Conservation (phyloP, 2,888 invertebrate genomes). For the Tenthredo distinguenda region DNA sequence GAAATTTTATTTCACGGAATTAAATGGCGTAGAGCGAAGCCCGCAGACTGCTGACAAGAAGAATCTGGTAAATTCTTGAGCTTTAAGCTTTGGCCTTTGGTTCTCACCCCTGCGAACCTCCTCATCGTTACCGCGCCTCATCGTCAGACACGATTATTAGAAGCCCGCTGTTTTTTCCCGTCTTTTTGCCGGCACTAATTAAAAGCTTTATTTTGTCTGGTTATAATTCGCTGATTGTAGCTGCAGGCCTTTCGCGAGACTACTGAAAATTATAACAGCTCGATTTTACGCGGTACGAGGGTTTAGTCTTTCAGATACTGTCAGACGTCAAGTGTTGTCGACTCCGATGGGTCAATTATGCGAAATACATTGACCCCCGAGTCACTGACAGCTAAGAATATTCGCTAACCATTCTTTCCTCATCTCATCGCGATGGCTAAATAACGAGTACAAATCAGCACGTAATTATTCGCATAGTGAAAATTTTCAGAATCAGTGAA, state of each 20-base stretch:
- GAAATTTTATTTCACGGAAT: background rate
- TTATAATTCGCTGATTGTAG: constrained; percentile 33
- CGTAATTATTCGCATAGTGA: constrained; percentile 29
- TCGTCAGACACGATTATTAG: constrained; percentile 45
- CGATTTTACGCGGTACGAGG: background rate
- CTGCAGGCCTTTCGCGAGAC: background rate
- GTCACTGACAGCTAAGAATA: background rate
- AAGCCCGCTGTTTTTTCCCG: constrained; percentile 21
- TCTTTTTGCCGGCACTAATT: constrained; percentile 46
- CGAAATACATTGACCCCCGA: background rate
- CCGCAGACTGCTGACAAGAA: constrained; percentile 34
- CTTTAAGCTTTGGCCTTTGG: constrained; percentile 22
- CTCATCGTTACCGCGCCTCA: constrained; percentile 15
- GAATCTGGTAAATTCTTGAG: constrained; percentile 22
- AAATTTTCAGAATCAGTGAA: constrained; percentile 33
- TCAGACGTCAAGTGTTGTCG: background rate
- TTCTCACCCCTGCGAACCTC: background rate
- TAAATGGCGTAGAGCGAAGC: background rate
- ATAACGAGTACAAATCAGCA: constrained; percentile 40
- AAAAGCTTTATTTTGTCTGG: constrained; percentile 38
- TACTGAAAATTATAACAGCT: background rate
- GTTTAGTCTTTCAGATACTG: background rate
- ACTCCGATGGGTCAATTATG: background rate
- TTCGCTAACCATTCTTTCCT: background rate
- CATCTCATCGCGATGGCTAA: background rate